phyloP scores from a whole-genome alignment of 2,113 vertebrate genomes.

The Scopus umbretta region DNA sequence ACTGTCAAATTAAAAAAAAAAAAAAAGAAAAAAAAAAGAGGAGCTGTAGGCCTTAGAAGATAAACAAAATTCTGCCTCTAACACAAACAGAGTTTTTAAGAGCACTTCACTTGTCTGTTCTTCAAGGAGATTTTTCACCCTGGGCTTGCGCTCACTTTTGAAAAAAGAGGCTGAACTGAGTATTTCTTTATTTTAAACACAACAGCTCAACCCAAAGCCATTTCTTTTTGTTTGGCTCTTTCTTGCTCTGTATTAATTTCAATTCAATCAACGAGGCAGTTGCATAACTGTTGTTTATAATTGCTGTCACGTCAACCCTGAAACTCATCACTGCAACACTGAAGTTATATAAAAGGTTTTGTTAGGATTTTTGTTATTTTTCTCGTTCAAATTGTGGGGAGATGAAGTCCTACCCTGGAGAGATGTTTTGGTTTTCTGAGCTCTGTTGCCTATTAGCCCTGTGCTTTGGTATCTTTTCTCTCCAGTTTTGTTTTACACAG shows the following conservation, averaged over 20 bases:
- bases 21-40: not conserved
- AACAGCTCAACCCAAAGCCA: not conserved
- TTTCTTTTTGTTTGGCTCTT: conserved; percentile 6
- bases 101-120: not conserved
- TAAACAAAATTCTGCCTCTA: not conserved
- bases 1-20: not conserved
- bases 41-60: not conserved
- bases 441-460: conserved; percentile 27
- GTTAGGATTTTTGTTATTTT: conserved; percentile 8
- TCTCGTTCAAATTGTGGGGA: not conserved
- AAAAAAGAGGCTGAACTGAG: not conserved
- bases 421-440: conserved; percentile 30
- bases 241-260: conserved; percentile 40
- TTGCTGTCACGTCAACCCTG: conserved; percentile 41
- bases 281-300: conserved; percentile 61
- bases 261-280: conserved; percentile 29
- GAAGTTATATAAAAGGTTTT: conserved; percentile 41
- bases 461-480: not conserved
- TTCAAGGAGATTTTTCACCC: not conserved
- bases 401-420: conserved; percentile 9
- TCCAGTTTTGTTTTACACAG: not conserved
- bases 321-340: not conserved
- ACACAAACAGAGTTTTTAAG: not conserved
- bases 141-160: not conserved
- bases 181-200: not conserved